These are phyloP conservation scores for Archilochus colubris DNA, from an alignment of 2,113 vertebrate genomes.

Conservation along the genomic window DNA sequence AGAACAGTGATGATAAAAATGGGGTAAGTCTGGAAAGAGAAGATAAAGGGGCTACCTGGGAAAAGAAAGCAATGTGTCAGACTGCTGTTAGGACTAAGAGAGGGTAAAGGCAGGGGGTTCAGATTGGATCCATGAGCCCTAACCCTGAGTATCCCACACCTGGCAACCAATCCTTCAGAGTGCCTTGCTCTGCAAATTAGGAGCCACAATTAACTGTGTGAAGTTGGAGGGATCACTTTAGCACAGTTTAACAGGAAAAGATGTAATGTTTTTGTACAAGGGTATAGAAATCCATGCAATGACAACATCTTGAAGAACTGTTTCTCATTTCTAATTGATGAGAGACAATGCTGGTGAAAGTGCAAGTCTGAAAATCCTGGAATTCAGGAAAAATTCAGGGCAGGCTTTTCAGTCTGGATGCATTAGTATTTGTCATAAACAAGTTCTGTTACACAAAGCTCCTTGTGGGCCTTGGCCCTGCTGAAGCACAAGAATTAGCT, in stretches of 20 bases:
- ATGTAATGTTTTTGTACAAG: not conserved
- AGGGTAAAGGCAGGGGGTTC: not conserved
- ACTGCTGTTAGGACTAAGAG: not conserved
- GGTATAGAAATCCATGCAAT: not conserved
- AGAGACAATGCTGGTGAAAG: not conserved
- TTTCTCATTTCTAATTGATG: not conserved
- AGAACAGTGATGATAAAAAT: not conserved
- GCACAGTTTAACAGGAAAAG: not conserved
- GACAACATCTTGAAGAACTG: not conserved
- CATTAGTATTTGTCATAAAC: not conserved
- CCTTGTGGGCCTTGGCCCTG: not conserved
- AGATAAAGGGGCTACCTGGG: not conserved
- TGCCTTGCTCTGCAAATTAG: not conserved
- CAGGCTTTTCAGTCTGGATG: not conserved
- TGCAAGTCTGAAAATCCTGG: not conserved
- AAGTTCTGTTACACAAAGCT: not conserved
- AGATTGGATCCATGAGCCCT: not conserved
- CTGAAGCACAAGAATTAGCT: not conserved
- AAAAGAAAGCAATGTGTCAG: not conserved
- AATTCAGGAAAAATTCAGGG: not conserved
- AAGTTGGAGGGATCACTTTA: not conserved
- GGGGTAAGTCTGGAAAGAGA: not conserved
- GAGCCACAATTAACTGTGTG: not conserved
- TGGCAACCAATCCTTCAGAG: not conserved
- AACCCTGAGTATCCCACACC: not conserved